These are phyloP conservation scores for Oedothorax gibbosus DNA, from an alignment of 1,140 invertebrate genomes.

Conservation along the genomic window DNA sequence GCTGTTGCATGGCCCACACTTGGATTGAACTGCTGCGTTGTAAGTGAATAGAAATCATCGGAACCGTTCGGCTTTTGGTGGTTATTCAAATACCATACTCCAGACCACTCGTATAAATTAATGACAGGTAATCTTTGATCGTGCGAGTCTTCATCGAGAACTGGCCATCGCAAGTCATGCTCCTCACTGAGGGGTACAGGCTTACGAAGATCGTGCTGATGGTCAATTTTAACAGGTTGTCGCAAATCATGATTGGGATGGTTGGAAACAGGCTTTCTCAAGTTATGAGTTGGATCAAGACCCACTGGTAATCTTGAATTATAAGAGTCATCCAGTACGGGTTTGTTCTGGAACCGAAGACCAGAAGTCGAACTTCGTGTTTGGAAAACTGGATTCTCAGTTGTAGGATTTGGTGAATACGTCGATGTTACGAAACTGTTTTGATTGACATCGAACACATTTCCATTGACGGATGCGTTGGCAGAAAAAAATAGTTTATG, in stretches of 20 bases:
- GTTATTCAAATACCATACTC: not conserved
- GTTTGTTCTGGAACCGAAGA: not conserved
- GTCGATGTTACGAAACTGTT: not conserved
- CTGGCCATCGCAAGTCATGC: constrained; percentile 18
- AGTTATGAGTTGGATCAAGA: not conserved
- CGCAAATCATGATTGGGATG: not conserved
- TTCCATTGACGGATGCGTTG: no score
- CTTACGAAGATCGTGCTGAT: constrained; percentile 13
- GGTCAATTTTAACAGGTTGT: not conserved
- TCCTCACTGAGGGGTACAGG: not conserved
- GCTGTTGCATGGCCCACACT: not conserved
- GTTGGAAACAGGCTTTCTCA: not conserved
- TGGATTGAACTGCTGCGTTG: not conserved
- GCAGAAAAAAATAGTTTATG: not conserved
- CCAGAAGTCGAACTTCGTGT: no score
- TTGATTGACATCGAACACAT: not conserved
- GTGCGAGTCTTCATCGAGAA: not conserved
- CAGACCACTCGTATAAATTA: constrained; percentile 15
- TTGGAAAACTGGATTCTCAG: not conserved
- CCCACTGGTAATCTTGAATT: not conserved
- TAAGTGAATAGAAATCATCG: not conserved
- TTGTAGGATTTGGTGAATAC: not conserved
- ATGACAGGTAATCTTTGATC: not conserved
- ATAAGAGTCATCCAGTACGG: not conserved
- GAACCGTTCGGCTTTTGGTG: not conserved